A percentile compares a stretch with the other conserved stretches of the same genome.
These are phyloP conservation scores for Dysidea cf. avara DNA, from an alignment of 37 sponge, comb jelly and placozoan genomes.

Conservation along the genomic window DNA sequence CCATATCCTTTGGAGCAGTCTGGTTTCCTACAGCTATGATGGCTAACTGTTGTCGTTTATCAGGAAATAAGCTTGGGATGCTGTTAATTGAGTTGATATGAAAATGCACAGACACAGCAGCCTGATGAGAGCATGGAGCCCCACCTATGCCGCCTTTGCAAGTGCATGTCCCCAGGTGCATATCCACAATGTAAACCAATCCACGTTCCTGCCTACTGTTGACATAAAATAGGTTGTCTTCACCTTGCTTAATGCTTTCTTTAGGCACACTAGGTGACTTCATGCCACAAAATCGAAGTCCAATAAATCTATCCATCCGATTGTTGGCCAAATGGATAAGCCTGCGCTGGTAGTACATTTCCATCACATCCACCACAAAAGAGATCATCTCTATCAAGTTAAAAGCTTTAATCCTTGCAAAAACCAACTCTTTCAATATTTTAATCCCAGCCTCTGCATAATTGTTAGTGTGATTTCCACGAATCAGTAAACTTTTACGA, in stretches of 20 bases:
- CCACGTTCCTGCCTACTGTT: no score
- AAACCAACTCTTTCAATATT: slow-evolving; percentile 17
- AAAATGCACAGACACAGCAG: neutral
- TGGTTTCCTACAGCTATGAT: neutral
- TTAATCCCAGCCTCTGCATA: slow-evolving; percentile 16
- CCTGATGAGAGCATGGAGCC: slow-evolving; percentile 19
- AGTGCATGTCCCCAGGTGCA: neutral
- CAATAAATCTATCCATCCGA: neutral
- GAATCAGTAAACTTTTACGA: neutral
- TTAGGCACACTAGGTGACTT: no score
- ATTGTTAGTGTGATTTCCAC: slow-evolving; percentile 21
- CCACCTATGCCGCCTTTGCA: slow-evolving; percentile 1
- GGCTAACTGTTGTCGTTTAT: neutral
- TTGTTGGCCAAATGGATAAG: slow-evolving; percentile 4
- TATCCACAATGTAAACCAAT: neutral
- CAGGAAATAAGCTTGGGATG: neutral
- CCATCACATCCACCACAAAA: slow-evolving; percentile 19
- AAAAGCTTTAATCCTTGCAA: slow-evolving; percentile 17
- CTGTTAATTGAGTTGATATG: neutral
- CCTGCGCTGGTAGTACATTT: slow-evolving; percentile 16
- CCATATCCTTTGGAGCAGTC: neutral
- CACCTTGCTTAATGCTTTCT: no score
- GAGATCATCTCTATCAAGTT: neutral
- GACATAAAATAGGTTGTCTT: no score
- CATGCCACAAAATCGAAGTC: slow-evolving; percentile 5